Evolutionary conservation across 2,888 invertebrate genomes (phyloP).

Genomic region (Bimastos eiseni): DNA sequence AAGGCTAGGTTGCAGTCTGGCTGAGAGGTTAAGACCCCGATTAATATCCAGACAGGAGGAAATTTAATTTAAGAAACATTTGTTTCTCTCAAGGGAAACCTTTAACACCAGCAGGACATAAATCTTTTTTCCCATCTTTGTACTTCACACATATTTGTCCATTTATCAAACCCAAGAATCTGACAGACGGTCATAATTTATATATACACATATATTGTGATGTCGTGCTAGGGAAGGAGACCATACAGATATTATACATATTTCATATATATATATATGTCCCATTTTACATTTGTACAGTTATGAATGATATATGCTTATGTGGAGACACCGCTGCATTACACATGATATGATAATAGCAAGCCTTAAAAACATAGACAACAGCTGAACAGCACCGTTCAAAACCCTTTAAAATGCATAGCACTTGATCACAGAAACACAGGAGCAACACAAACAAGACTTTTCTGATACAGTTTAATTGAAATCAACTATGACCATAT

Average conservation of each 20-base stretch:
- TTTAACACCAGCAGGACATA: not conserved
- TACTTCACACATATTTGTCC: not conserved
- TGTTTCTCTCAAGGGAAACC: not conserved
- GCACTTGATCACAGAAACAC: too few species aligned
- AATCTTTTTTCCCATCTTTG: not conserved
- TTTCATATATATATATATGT: not conserved
- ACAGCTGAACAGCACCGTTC: too few species aligned
- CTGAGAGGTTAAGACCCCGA: not conserved
- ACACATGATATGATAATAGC: too few species aligned
- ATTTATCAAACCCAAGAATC: not conserved
- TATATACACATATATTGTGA: too few species aligned
- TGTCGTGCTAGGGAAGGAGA: too few species aligned
- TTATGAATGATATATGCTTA: not conserved
- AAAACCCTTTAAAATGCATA: too few species aligned
- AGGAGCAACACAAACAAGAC: too few species aligned
- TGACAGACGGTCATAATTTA: not conserved
- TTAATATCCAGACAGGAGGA: not conserved
- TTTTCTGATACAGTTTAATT: too few species aligned
- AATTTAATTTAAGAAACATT: constrained; percentile 2
- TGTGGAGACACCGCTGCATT: too few species aligned
- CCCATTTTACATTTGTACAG: not conserved
- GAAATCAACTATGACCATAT: too few species aligned
- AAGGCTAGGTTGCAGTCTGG: not conserved
- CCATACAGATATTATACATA: not conserved
- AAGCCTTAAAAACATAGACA: too few species aligned